These are phyloP conservation scores for Zaprionus nigranus DNA, from an alignment of 1,140 invertebrate species.

Conservation along the genomic window DNA sequence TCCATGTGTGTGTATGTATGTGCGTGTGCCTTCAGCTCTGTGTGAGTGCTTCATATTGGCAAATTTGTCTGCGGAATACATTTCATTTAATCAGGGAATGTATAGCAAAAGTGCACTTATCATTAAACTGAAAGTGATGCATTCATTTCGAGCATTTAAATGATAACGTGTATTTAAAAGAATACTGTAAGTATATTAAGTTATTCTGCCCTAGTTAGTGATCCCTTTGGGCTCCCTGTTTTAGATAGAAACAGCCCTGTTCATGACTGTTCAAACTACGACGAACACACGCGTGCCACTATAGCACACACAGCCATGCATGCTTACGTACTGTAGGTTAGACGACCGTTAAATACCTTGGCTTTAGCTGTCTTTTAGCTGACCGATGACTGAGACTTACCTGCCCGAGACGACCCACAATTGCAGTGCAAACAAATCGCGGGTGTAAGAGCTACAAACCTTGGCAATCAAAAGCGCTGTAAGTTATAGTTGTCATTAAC, in stretches of 20 bases:
- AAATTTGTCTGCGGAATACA: background rate
- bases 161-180: background rate
- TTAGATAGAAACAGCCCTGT: conserved; percentile 41
- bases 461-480: conserved; percentile 63
- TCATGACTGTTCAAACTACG: conserved; percentile 53
- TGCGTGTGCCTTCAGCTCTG: background rate
- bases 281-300: conserved; percentile 52
- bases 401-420: conserved; percentile 36
- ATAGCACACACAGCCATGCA: conserved; percentile 10
- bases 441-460: conserved; percentile 43
- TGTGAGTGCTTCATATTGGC: background rate
- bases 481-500: conserved; percentile 68
- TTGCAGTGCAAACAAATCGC: conserved; percentile 73
- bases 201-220: background rate
- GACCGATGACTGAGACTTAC: conserved; percentile 19
- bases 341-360: conserved; percentile 62
- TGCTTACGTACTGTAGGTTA: conserved; percentile 44
- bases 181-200: background rate
- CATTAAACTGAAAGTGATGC: background rate
- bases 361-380: conserved; percentile 41
- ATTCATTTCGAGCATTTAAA: background rate
- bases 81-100: background rate
- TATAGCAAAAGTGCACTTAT: background rate
- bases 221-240: conserved; percentile 11
- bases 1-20: background rate